Evolutionary conservation across 2,888 invertebrate genomes (phyloP).

Genomic region (Sialis lutaria): DNA sequence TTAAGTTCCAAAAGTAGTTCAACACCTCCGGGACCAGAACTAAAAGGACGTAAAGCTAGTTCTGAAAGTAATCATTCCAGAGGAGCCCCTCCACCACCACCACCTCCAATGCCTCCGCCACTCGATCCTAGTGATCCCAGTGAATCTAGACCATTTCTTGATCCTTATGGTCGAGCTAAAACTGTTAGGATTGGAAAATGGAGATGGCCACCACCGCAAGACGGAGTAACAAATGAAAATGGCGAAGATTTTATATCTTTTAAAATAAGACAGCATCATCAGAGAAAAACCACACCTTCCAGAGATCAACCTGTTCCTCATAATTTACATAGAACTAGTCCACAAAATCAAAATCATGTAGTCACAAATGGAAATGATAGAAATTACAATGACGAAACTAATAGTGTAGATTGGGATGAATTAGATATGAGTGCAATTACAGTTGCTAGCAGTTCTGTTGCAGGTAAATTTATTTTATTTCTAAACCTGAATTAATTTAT

Average conservation of each 20-base stretch:
- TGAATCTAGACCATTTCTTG: conserved; percentile 66
- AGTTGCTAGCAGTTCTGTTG: background rate
- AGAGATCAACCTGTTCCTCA: conserved; percentile 17
- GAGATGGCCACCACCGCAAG: conserved; percentile 86
- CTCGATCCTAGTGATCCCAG: conserved; percentile 64
- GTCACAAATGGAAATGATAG: background rate
- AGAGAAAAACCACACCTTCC: conserved; percentile 61
- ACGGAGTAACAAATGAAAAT: conserved; percentile 42
- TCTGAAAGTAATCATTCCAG: conserved; percentile 27
- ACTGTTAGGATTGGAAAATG: conserved; percentile 91
- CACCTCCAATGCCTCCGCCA: conserved; percentile 81
- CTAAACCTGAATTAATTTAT: background rate
- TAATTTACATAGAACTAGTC: background rate
- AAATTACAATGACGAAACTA: conserved; percentile 1
- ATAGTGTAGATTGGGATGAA: conserved; percentile 6
- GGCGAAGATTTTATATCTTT: conserved; percentile 75
- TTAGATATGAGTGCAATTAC: conserved; percentile 2
- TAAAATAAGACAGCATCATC: conserved; percentile 63
- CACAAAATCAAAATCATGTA: background rate
- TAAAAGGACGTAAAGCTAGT: conserved; percentile 25
- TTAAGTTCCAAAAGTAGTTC: conserved; percentile 19
- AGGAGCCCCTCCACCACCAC: conserved; percentile 55
- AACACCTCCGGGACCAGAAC: conserved; percentile 20
- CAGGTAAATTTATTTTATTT: conserved; percentile 1
- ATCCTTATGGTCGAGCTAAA: conserved; percentile 84